Evolutionary conservation across 2,888 invertebrate genomes (phyloP), one percentile per base, ranked within the genome.

Genomic region (Tuta absoluta): DNA sequence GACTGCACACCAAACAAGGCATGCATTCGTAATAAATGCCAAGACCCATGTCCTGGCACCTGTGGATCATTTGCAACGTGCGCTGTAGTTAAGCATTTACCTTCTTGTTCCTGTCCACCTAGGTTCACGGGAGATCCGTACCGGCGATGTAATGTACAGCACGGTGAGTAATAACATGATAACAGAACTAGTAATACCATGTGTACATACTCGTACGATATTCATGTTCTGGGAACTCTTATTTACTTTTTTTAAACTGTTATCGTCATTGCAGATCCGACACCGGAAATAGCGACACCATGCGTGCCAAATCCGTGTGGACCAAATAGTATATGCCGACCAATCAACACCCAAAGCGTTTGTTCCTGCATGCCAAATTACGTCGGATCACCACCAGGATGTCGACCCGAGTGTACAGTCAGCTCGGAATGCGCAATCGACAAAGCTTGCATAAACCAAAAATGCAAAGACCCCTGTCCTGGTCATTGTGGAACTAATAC

Each of bases 61-160:
- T 96, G 96, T 79, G 95, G 95, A 5, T 92, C 93, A 68, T 93
- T 95, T 76, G 95, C 96, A 8, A 88, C 93, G 21, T 96, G 96
- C 79, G 93, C 92, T 72, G 95, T 95, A 38, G 92, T 95, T 11
- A 95, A 95, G 71, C 95, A 95, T 85, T 80, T 96, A 74, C 94
- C 95, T 49, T 87, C 93, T 60, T 94, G 96, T 79, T 93, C 92
- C 57, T 96, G 96, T 78, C 82, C 92, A 12, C 80, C 85, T 66
- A 95, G 95, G 53, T 95, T 93, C 77, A 93, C 93, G 33, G 96
- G 96, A 53, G 95, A 96, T 87, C 95, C 96, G 10, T 96, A 95
- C 79, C 87, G 89, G 65, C 91, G 92, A 72, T 95, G 95, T 76
- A 87, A 86, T 45, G 65, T 89, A 41, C 72, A 81, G 45, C 81